Base-by-base conservation (phyloP, 2,888 invertebrate genomes). In the Thereva unica region DNA sequence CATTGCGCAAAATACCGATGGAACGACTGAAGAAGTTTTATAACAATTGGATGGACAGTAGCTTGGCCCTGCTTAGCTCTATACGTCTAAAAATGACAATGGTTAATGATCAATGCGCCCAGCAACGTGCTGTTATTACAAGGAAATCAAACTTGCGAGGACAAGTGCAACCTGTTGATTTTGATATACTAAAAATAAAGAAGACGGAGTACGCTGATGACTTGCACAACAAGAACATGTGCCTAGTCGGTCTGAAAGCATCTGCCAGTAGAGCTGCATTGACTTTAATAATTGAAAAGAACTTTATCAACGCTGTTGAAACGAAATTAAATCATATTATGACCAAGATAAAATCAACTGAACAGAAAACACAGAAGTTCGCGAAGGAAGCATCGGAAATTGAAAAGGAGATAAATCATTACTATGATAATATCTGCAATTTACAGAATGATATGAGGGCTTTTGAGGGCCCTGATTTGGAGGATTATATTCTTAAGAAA, bases 171-270 rank as follows among this genome's bases (percentile, higher is more conserved):
- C 82, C 83, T 0, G 82, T 85, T 4, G 87, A 87, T 74, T 86
- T 86, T 71, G 84, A 86, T 67, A 83, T 85, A 72, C 70, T 86
- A 57, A 78, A 80, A 54, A 86, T 86, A 49, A 84, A 85, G 72
- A 84, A 85, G 70, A 75, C 81, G 23, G 81, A 83, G 69, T 78
- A 83, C 50, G 6, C 35, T 6, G 23, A 5, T 34, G 23, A 4
- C 52, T 80, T 86, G 41, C 84, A 85, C 47, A 82, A 83, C 55
- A 85, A 84, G 71, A 84, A 82, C 70, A 71, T 70, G 0, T 80
- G 83, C 71, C 76, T 86, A 70, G 71, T 83, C 0, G 83, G 84
- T n/a, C 72, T 85, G 55, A 86, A 86, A 71, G 80, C 77, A 67
- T 80, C 83, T 45, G 82, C 83, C 1, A 85, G 84, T 65, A 78